Percentiles rank a stretch among this genome's conserved stretches.
Evolutionary conservation across 2,113 vertebrate species (phyloP).

Genomic region (Hylia prasina): DNA sequence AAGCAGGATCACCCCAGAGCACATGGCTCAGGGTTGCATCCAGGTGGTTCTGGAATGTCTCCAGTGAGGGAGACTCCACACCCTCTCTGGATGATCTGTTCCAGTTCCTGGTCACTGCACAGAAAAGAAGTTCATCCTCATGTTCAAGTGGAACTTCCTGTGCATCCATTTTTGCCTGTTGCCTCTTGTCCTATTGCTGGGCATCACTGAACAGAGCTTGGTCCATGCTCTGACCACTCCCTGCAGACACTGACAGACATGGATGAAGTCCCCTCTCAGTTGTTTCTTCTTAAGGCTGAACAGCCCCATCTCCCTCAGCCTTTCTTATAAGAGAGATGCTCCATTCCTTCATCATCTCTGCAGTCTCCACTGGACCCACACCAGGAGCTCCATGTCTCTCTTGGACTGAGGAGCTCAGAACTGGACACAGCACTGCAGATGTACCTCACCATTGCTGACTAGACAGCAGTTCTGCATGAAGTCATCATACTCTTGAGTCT

Average conservation of each 20-base stretch:
- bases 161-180: fast-evolving
- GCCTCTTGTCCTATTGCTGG: background rate
- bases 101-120: background rate
- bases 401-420: background rate
- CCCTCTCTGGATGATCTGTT: background rate
- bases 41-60: background rate
- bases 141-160: background rate
- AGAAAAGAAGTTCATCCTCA: background rate
- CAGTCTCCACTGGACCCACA: fast-evolving
- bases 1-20: background rate
- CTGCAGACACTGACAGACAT: background rate
- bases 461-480: background rate
- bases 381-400: background rate
- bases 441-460: too few species aligned
- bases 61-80: background rate
- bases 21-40: background rate
- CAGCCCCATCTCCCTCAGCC: background rate
- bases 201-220: background rate
- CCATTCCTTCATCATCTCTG: background rate
- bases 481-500: background rate
- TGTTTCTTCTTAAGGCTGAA: fast-evolving
- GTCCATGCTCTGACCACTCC: background rate
- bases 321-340: background rate
- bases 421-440: background rate
- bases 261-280: background rate